A percentile compares a stretch with the other conserved stretches of the same genome.
Conservation (phyloP, 2,888 invertebrate genomes). For the Perizoma affinitatum region DNA sequence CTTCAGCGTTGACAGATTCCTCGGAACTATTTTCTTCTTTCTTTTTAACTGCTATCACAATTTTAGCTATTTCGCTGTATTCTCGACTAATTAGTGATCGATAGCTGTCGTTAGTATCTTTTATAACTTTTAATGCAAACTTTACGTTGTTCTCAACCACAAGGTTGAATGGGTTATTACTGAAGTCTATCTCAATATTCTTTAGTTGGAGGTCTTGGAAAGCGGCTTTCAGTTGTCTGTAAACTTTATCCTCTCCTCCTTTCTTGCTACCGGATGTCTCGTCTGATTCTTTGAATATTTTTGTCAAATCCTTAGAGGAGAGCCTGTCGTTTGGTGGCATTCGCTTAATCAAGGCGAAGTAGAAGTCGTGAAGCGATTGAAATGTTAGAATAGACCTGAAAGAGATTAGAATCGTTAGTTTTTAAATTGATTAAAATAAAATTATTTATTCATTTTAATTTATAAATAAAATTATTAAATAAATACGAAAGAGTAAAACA, state of each 20-base stretch:
- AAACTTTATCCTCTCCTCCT: slow-evolving; percentile 71
- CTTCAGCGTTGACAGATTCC: slow-evolving; percentile 59
- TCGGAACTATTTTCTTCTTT: slow-evolving; percentile 61
- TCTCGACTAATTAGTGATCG: slow-evolving; percentile 64
- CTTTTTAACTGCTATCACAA: slow-evolving; percentile 58
- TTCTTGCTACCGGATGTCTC: slow-evolving; percentile 62
- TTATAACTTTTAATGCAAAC: slow-evolving; percentile 63
- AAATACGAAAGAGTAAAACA: slow-evolving; percentile 3
- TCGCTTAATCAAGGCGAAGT: slow-evolving; percentile 68
- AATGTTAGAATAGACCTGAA: slow-evolving; percentile 70
- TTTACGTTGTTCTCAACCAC: slow-evolving; percentile 74
- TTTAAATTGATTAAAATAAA: no score
- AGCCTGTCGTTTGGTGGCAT: slow-evolving; percentile 66
- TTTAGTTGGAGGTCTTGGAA: slow-evolving; percentile 69
- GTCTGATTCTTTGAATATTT: slow-evolving; percentile 64
- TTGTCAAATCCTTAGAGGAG: slow-evolving; percentile 66
- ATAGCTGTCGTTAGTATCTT: slow-evolving; percentile 64
- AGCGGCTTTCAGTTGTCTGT: slow-evolving; percentile 59
- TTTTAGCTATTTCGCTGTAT: slow-evolving; percentile 67
- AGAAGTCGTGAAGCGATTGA: slow-evolving; percentile 77
- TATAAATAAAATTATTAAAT: slow-evolving; percentile 3
- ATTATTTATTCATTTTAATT: no score
- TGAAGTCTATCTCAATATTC: slow-evolving; percentile 65
- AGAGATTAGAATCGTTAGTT: slow-evolving; percentile 32
- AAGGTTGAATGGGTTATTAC: slow-evolving; percentile 73